Evolutionary conservation across 2,888 invertebrate species (phyloP).

Genomic region (Frankliniella fusca): DNA sequence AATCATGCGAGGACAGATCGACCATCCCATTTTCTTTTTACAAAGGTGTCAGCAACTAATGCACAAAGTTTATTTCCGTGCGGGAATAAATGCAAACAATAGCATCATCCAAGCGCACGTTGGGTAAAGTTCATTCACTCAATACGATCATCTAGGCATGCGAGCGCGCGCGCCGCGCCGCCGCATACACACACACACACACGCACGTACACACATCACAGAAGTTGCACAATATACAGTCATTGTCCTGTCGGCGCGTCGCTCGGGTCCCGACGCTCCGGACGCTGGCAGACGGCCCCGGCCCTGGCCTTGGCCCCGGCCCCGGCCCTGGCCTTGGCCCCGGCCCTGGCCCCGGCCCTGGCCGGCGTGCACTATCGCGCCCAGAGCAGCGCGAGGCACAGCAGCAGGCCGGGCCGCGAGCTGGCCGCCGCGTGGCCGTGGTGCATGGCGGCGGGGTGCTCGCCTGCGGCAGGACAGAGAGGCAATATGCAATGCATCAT

Average conservation of each 20-base stretch:
- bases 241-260: neutral
- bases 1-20: slow-evolving; percentile 6
- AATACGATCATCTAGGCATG: too few species aligned
- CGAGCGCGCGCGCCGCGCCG: neutral
- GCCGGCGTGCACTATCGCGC: neutral
- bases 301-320: too few species aligned
- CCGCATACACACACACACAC: neutral
- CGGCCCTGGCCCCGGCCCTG: too few species aligned
- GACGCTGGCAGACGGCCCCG: too few species aligned
- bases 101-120: neutral
- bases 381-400: neutral
- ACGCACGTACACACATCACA: slow-evolving; percentile 11
- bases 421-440: slow-evolving; percentile 7
- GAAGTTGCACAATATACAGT: slow-evolving; percentile 19
- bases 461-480: neutral
- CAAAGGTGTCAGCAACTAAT: neutral
- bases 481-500: neutral
- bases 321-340: too few species aligned
- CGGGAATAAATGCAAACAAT: neutral
- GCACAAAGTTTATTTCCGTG: neutral
- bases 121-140: neutral
- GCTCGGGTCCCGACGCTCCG: too few species aligned
- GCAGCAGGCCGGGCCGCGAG: neutral
- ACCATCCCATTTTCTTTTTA: neutral
- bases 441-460: slow-evolving; percentile 9